Conservation (phyloP, 1,140 invertebrate species). For the Neodiprion lecontei region DNA sequence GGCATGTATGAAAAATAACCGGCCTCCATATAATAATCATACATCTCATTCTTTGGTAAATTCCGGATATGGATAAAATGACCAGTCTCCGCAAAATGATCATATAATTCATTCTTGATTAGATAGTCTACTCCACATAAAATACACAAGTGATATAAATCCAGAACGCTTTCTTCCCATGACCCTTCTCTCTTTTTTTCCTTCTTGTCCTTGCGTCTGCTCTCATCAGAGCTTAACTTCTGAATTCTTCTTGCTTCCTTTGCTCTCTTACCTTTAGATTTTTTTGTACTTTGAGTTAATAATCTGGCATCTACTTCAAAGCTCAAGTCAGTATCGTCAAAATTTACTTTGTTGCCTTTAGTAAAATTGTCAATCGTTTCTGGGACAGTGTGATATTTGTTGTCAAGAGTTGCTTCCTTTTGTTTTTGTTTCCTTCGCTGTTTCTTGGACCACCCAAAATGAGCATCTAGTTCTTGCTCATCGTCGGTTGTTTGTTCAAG, state of each 20-base stretch:
- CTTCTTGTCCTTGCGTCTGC: slow-evolving; percentile 35
- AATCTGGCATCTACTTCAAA: slow-evolving; percentile 10
- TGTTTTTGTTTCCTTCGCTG: slow-evolving; percentile 59
- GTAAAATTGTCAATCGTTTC: slow-evolving; percentile 32
- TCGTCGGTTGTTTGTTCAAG: slow-evolving; percentile 42
- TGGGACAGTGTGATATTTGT: slow-evolving; percentile 45
- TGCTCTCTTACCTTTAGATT: slow-evolving; percentile 50
- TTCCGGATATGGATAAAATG: slow-evolving; percentile 65
- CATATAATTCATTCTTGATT: slow-evolving; percentile 85
- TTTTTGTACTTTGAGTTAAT: slow-evolving; percentile 24
- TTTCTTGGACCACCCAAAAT: slow-evolving; percentile 58
- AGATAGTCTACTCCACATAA: slow-evolving; percentile 73
- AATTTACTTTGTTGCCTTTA: background rate
- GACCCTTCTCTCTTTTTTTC: slow-evolving; percentile 32
- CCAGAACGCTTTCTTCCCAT: slow-evolving; percentile 26
- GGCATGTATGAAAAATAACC: too few species aligned
- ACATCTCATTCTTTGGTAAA: too few species aligned
- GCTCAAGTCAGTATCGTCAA: slow-evolving; percentile 3
- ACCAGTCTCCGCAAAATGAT: slow-evolving; percentile 73
- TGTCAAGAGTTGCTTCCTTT: slow-evolving; percentile 37
- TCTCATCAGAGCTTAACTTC: slow-evolving; percentile 30
- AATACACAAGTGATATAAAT: slow-evolving; percentile 65
- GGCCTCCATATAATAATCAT: too few species aligned
- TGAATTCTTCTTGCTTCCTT: slow-evolving; percentile 48
- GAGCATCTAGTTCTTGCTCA: slow-evolving; percentile 47